phyloP scores from a whole-genome alignment of 2,888 invertebrate species.

The Drosophila sordidapex region DNA sequence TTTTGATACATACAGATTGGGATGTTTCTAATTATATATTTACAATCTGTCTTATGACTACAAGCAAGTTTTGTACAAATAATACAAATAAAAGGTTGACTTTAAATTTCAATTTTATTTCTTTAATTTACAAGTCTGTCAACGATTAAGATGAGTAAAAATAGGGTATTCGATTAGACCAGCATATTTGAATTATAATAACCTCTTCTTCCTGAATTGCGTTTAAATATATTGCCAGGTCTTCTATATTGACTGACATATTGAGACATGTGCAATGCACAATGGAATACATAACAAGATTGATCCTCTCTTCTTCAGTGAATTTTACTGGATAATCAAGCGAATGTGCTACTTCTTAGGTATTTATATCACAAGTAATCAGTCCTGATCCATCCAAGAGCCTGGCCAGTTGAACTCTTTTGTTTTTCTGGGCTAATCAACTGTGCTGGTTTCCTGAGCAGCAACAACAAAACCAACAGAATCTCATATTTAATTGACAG shows the following conservation, averaged over 20 bases:
- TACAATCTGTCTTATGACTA: not conserved
- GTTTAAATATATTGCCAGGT: too few species aligned
- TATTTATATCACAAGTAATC: not conserved
- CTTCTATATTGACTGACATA: not conserved
- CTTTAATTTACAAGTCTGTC: not conserved
- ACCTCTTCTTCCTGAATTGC: not conserved
- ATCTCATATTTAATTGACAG: conserved; percentile 48
- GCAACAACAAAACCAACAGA: conserved; percentile 11
- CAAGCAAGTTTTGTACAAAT: not conserved
- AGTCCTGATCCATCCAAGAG: not conserved
- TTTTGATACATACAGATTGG: not conserved
- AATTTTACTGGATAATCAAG: not conserved
- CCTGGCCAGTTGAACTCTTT: conserved; percentile 5
- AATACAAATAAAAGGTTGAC: not conserved
- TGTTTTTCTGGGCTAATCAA: conserved; percentile 38
- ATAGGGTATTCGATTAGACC: not conserved
- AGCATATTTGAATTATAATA: not conserved
- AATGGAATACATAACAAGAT: not conserved
- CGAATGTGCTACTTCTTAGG: not conserved
- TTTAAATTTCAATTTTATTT: not conserved
- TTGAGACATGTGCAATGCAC: not conserved
- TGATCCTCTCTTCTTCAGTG: not conserved
- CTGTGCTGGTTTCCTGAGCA: conserved; percentile 11
- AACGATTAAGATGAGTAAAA: not conserved
- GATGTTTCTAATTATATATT: not conserved